These are phyloP conservation scores for Drosophila pachea DNA, from an alignment of 1,140 invertebrate species.

Conservation along the genomic window DNA sequence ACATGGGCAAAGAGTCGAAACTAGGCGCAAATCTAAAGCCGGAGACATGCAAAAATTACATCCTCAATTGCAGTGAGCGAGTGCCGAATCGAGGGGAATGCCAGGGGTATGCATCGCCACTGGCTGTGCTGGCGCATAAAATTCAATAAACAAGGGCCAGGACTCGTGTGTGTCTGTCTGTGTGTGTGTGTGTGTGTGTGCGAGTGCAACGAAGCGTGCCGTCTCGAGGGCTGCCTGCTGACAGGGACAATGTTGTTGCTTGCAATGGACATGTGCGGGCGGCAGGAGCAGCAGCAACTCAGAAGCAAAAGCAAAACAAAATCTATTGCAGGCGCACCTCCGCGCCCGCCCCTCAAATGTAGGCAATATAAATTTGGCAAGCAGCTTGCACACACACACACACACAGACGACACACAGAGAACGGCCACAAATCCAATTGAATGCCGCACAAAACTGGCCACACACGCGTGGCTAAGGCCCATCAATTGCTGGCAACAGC, in stretches of 20 bases:
- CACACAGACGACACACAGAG: slow-evolving; percentile 12
- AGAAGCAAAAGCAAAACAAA: slow-evolving; percentile 66
- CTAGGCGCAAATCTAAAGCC: slow-evolving; percentile 68
- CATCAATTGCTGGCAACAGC: slow-evolving; percentile 36
- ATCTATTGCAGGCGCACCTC: slow-evolving; percentile 59
- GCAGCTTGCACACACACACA: slow-evolving; percentile 43
- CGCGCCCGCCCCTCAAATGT: slow-evolving; percentile 46
- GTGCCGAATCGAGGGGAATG: slow-evolving; percentile 10
- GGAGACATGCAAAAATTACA: slow-evolving; percentile 76
- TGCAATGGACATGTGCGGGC: slow-evolving; percentile 19
- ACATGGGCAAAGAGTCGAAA: slow-evolving; percentile 35
- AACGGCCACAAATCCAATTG: slow-evolving; percentile 59
- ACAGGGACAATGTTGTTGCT: slow-evolving; percentile 53
- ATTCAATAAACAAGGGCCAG: slow-evolving; percentile 71
- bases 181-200: slow-evolving; percentile 9
- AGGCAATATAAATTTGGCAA: slow-evolving; percentile 72
- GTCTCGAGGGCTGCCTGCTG: slow-evolving; percentile 28
- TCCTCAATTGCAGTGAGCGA: slow-evolving; percentile 60
- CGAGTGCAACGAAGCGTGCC: slow-evolving; percentile 44
- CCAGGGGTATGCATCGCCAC: slow-evolving; percentile 3
- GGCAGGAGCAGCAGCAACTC: slow-evolving; percentile 13
- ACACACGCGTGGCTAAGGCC: slow-evolving; percentile 63
- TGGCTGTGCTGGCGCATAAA: slow-evolving; percentile 41
- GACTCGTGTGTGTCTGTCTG: slow-evolving; percentile 21
- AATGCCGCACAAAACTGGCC: slow-evolving; percentile 60